A percentile compares a stretch with the other conserved stretches of the same genome.
These are phyloP conservation scores for Rhinolophus ferrumequinum DNA, from an alignment of 2,113 vertebrate genomes.

Conservation along the genomic window DNA sequence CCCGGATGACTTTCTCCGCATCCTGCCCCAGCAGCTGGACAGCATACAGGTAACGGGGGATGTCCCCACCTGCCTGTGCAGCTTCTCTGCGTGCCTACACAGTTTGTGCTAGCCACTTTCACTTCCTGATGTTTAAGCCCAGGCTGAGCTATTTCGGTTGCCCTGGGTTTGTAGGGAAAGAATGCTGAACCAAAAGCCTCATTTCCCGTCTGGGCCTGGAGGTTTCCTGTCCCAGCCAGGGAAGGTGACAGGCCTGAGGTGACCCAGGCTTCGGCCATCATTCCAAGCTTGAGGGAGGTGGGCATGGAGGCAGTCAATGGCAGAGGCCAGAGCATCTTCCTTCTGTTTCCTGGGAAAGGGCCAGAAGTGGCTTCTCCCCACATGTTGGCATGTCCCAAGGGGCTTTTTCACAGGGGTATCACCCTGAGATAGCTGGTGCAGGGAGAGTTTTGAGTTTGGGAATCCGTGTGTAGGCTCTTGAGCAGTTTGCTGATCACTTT, in stretches of 20 bases:
- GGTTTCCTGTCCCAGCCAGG: background rate
- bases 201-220: background rate
- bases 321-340: background rate
- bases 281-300: background rate
- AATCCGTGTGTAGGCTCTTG: fast-evolving
- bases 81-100: background rate
- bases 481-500: background rate
- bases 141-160: slow-evolving; percentile 32
- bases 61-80: background rate
- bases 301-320: background rate
- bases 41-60: slow-evolving; percentile 85
- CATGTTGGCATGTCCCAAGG: background rate
- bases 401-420: background rate
- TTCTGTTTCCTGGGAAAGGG: background rate
- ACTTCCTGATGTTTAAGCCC: background rate
- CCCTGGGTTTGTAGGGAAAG: background rate
- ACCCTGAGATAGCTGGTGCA: background rate
- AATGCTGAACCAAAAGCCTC: background rate
- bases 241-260: background rate
- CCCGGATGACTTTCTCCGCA: slow-evolving; percentile 96
- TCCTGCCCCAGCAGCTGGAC: slow-evolving; percentile 93
- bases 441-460: background rate
- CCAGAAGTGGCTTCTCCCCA: background rate
- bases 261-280: background rate
- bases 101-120: background rate